Evolutionary conservation across 2,888 invertebrate genomes (phyloP), one percentile per base, ranked within the genome.

Genomic region (Protodeltote pygarga): DNA sequence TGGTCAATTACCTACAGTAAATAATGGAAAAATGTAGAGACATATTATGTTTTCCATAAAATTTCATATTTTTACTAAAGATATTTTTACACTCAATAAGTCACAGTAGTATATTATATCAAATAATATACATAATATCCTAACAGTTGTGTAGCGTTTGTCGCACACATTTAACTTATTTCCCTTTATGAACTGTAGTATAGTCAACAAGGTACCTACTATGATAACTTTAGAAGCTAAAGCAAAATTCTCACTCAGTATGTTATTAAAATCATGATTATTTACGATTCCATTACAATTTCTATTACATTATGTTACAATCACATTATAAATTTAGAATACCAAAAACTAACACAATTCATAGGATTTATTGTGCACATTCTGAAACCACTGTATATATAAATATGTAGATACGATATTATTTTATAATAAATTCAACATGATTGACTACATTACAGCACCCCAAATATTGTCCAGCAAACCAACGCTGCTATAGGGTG

Each of bases 361-460:
- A 68, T 75, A 75, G 69, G 76, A 73, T 78, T 75, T 69, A 78
- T 81, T 86, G 89, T 89, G 84, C 84, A 84, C 71, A 77, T 77
- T 82, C 71, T 73, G 74, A 81, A 87, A 84, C 73, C 77, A 79
- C 80, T 84, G 80, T 83, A 78, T 75, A 65, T 33, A 59, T 62
- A 53, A 73, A 71, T 74, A 80, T 76, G 81, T 81, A 85, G 75
- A 82, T 82, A 85, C 71, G 77, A 79, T 79, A 76, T n/a, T n/a
- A n/a, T 80, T 81, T 80, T 69, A 68, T 72, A 74, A 65, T 75
- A 73, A 79, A 75, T 82, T 80, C 82, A 87, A 87, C 86, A 87
- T 89, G 89, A 88, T 89, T 88, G 87, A 86, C 89, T 90, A 90
- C 83, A 82, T 72, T 84, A 85, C 81, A 83, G 78, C 83, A 84